Conservation (phyloP, 92 coral and sea anemone species). For the Hydrozoanthus gracilis region DNA sequence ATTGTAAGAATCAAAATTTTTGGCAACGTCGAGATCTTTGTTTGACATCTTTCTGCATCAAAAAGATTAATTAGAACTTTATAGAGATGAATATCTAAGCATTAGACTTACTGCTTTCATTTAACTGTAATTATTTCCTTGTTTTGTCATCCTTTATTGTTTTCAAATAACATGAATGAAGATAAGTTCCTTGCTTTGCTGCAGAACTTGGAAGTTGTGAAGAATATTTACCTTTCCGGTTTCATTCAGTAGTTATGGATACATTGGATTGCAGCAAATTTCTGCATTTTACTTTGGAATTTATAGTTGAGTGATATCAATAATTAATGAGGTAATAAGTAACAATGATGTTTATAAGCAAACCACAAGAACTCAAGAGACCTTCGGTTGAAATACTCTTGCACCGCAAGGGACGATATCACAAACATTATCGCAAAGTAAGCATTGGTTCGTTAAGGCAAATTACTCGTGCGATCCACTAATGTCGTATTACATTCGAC, state of each 20-base stretch:
- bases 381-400: not conserved
- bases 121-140: no score
- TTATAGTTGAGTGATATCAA: not conserved
- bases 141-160: no score
- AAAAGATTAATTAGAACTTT: not conserved
- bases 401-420: not conserved
- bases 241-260: not conserved
- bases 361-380: conserved; percentile 4
- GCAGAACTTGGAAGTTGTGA: no score
- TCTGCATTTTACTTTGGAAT: not conserved
- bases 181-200: no score
- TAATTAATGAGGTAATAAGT: not conserved
- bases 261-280: not conserved
- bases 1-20: no score
- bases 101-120: not conserved
- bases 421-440: not conserved
- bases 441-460: not conserved
- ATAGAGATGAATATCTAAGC: not conserved
- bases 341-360: not conserved
- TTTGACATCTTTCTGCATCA: no score
- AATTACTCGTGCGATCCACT: not conserved
- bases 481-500: not conserved
- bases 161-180: no score
- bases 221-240: not conserved
- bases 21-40: no score